Percentiles rank a stretch among this genome's conserved stretches.
phyloP scores from a whole-genome alignment of 2,888 invertebrate species.

The Idaea straminata region DNA sequence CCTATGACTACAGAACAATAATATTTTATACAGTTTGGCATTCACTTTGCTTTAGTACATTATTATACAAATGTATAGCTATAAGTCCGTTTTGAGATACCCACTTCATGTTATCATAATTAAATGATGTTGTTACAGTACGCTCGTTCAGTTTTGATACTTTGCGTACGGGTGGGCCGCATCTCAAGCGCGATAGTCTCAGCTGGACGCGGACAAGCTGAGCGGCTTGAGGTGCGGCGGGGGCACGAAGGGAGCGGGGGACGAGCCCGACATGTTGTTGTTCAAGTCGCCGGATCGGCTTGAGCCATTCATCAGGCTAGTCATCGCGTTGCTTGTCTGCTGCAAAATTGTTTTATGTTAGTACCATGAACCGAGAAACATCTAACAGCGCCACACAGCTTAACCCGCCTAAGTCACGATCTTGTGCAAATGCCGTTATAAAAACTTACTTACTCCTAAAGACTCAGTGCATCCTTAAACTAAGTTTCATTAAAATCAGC shows the following conservation, averaged over 20 bases:
- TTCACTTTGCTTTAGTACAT: slow-evolving; percentile 53
- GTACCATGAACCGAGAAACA: neutral
- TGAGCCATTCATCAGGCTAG: slow-evolving; percentile 78
- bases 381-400: too few species aligned
- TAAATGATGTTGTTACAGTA: slow-evolving; percentile 26
- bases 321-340: slow-evolving; percentile 72
- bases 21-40: slow-evolving; percentile 54
- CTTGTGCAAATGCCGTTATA: too few species aligned
- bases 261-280: slow-evolving; percentile 84
- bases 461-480: too few species aligned
- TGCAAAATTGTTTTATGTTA: slow-evolving; percentile 30
- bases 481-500: too few species aligned
- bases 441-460: too few species aligned
- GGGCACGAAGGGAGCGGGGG: slow-evolving; percentile 64
- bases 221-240: slow-evolving; percentile 81
- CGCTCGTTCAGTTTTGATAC: slow-evolving; percentile 62
- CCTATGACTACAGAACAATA: neutral
- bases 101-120: slow-evolving; percentile 20
- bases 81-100: slow-evolving; percentile 17
- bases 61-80: slow-evolving; percentile 8
- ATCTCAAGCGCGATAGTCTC: slow-evolving; percentile 79
- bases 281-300: slow-evolving; percentile 82
- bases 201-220: slow-evolving; percentile 83
- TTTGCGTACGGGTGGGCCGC: slow-evolving; percentile 70
- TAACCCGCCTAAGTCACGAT: too few species aligned